These are phyloP conservation scores for Cydia strobilella DNA, from an alignment of 1,140 invertebrate genomes.

Conservation along the genomic window DNA sequence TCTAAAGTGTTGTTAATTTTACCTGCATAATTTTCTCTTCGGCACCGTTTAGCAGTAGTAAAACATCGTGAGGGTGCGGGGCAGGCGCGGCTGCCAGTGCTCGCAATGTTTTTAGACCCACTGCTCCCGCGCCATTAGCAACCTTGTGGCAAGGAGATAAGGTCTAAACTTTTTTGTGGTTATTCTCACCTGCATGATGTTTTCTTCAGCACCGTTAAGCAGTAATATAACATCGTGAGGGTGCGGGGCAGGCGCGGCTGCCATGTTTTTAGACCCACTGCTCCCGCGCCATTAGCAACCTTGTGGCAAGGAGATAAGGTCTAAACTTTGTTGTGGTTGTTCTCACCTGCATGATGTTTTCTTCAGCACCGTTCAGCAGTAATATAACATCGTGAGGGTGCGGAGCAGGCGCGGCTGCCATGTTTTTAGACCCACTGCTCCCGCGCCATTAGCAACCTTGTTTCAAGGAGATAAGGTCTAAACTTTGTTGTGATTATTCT, in stretches of 20 bases:
- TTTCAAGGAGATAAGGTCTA: background rate
- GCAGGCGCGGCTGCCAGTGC: conserved; percentile 25
- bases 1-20: background rate
- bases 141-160: too few species aligned
- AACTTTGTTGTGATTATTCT: background rate
- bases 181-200: conserved; percentile 83
- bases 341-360: conserved; percentile 87
- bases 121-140: too few species aligned
- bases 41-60: conserved; percentile 91
- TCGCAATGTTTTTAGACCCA: too few species aligned
- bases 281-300: conserved; percentile 87
- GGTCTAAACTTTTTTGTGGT: too few species aligned
- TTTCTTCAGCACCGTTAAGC: conserved; percentile 97
- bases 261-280: conserved; percentile 94
- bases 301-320: too few species aligned
- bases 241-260: conserved; percentile 81
- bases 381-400: conserved; percentile 89
- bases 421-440: conserved; percentile 94
- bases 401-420: conserved; percentile 80
- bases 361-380: conserved; percentile 96
- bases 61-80: conserved; percentile 70
- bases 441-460: conserved; percentile 84
- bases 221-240: conserved; percentile 90
- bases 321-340: background rate
- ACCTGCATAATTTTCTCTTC: conserved; percentile 92